phyloP scores from a whole-genome alignment of 2,113 vertebrate genomes.

The Limnothrissa miodon region DNA sequence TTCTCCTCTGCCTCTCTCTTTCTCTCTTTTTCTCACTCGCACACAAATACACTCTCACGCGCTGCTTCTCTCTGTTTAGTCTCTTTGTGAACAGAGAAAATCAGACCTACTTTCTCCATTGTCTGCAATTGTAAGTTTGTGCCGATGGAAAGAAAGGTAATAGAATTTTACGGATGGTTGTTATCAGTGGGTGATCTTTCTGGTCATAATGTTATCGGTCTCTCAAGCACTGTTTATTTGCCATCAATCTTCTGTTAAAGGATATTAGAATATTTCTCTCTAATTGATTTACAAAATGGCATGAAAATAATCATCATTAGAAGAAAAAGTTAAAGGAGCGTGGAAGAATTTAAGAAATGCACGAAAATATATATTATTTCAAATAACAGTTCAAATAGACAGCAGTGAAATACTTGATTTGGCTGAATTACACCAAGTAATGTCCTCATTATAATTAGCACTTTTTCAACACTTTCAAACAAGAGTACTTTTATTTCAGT shows the following conservation, averaged over 20 bases:
- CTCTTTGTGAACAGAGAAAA: neutral
- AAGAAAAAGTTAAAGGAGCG: neutral
- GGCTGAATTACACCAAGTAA: neutral
- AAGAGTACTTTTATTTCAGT: neutral
- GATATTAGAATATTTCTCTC: neutral
- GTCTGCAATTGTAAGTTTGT: neutral
- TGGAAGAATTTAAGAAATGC: neutral
- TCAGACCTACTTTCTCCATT: neutral
- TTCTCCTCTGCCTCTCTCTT: constrained; percentile 35
- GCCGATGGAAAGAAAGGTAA: neutral
- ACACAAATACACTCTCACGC: too few species aligned
- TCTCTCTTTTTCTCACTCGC: constrained; percentile 34
- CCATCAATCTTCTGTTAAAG: neutral
- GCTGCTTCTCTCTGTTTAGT: neutral
- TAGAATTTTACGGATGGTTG: neutral
- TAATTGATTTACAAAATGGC: neutral
- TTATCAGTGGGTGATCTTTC: neutral
- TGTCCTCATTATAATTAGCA: neutral
- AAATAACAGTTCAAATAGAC: too few species aligned
- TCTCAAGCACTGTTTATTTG: neutral
- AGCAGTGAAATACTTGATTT: neutral
- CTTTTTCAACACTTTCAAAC: neutral
- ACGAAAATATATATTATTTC: too few species aligned
- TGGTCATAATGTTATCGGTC: neutral
- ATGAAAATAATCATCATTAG: neutral